Evolutionary conservation across 2,113 vertebrate genomes (phyloP).

Genomic region (Mesitornis unicolor): DNA sequence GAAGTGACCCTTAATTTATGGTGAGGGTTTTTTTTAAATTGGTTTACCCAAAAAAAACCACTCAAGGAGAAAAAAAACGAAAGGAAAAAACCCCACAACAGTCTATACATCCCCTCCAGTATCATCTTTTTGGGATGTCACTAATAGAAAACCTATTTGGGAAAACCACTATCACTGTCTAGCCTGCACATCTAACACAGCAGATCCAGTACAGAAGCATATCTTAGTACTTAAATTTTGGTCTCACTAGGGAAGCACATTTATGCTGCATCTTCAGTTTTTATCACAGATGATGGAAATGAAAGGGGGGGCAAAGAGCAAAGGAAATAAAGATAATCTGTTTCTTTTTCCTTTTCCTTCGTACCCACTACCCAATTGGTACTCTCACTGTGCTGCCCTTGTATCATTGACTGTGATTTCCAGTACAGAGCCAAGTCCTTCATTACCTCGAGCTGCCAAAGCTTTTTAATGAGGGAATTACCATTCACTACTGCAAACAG

Average conservation of each 20-base stretch:
- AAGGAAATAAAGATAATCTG: background rate
- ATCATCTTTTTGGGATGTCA: rapidly evolving
- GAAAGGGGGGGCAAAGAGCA: background rate
- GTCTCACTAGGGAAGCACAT: background rate
- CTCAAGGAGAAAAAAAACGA: rapidly evolving
- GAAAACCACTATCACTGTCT: background rate
- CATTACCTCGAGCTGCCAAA: background rate
- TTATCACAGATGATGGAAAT: background rate
- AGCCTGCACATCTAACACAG: background rate
- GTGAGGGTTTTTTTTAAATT: rapidly evolving
- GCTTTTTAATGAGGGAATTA: background rate
- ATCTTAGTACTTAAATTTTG: background rate
- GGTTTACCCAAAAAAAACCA: background rate
- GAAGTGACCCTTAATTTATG: background rate
- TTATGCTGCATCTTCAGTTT: background rate
- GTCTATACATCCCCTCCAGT: rapidly evolving
- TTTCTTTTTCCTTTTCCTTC: background rate
- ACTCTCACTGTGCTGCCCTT: background rate
- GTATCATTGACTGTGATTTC: background rate
- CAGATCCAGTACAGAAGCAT: background rate
- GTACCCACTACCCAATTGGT: background rate
- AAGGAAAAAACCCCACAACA: rapidly evolving
- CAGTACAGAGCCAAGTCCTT: background rate
- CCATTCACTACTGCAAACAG: background rate
- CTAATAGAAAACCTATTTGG: background rate